Evolutionary conservation across 2,888 invertebrate species (phyloP).

Genomic region (Mylabris sibirica): DNA sequence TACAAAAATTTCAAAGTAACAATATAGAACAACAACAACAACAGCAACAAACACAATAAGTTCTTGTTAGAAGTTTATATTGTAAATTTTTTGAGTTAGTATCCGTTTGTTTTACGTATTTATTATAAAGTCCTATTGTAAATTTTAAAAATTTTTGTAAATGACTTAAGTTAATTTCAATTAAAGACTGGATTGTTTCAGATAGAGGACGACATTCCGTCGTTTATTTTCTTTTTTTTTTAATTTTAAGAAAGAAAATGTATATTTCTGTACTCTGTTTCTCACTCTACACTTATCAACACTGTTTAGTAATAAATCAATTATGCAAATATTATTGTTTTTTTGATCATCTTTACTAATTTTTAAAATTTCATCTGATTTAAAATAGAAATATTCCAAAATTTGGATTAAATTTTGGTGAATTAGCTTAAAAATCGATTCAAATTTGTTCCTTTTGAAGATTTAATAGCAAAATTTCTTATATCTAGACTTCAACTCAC

Average conservation of each 20-base stretch:
- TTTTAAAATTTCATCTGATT: no score
- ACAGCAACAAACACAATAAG: not conserved
- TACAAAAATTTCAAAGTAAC: conserved; percentile 71
- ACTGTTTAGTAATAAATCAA: no score
- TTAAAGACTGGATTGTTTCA: conserved; percentile 32
- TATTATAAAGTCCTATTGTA: not conserved
- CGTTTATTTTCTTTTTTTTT: not conserved
- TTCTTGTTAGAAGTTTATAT: not conserved
- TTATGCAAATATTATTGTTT: no score
- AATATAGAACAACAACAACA: conserved; percentile 37
- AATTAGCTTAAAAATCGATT: no score
- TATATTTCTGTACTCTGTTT: not conserved
- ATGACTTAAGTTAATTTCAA: conserved; percentile 11
- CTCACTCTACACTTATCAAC: not conserved
- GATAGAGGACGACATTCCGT: not conserved
- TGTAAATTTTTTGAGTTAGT: conserved; percentile 19
- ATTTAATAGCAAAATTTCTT: no score
- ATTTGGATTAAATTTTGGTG: no score
- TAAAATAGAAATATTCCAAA: no score
- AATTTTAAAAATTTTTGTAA: not conserved
- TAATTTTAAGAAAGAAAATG: not conserved
- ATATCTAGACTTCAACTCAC: no score
- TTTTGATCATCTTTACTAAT: no score
- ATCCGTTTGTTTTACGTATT: not conserved
- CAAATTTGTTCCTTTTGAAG: no score